Evolutionary conservation across 2,888 invertebrate species (phyloP).

Genomic region (Isotomurus palustris): DNA sequence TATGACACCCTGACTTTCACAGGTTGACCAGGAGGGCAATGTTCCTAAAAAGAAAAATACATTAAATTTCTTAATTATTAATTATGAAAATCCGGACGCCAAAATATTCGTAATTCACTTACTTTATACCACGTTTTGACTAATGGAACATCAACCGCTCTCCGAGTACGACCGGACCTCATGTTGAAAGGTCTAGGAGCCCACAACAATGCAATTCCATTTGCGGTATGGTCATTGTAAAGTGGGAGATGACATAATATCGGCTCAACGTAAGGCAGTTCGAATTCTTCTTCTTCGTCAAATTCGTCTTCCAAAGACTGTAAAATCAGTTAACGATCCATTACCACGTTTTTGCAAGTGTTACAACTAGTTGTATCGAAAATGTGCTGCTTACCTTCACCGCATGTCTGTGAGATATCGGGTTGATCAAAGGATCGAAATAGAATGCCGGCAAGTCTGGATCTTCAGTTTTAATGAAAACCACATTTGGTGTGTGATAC

Average conservation of each 20-base stretch:
- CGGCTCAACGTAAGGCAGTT: slow-evolving; percentile 82
- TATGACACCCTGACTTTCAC: slow-evolving; percentile 99
- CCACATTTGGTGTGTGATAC: slow-evolving; percentile 99
- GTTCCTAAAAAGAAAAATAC: slow-evolving; percentile 56
- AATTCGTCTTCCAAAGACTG: slow-evolving; percentile 49
- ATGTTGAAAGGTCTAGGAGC: slow-evolving; percentile 97
- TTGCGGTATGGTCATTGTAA: slow-evolving; percentile 98
- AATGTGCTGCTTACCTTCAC: slow-evolving; percentile 58
- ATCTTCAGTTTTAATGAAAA: slow-evolving; percentile 99
- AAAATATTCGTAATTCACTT: slow-evolving; percentile 52
- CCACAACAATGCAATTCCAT: slow-evolving; percentile 95
- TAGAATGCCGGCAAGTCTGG: slow-evolving; percentile 99
- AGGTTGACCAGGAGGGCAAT: slow-evolving; percentile 91
- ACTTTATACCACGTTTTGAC: slow-evolving; percentile 93
- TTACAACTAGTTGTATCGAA: not conserved
- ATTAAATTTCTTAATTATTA: not conserved
- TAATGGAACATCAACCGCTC: slow-evolving; percentile 94
- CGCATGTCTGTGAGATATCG: slow-evolving; percentile 91
- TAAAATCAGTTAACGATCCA: not conserved
- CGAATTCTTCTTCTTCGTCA: slow-evolving; percentile 91
- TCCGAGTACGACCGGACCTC: slow-evolving; percentile 85
- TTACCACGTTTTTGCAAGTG: not conserved
- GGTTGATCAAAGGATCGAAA: slow-evolving; percentile 98
- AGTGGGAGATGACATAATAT: slow-evolving; percentile 91
- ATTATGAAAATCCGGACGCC: slow-evolving; percentile 4